Conservation (phyloP, 2,113 vertebrate genomes). For the Sylvietta virens region DNA sequence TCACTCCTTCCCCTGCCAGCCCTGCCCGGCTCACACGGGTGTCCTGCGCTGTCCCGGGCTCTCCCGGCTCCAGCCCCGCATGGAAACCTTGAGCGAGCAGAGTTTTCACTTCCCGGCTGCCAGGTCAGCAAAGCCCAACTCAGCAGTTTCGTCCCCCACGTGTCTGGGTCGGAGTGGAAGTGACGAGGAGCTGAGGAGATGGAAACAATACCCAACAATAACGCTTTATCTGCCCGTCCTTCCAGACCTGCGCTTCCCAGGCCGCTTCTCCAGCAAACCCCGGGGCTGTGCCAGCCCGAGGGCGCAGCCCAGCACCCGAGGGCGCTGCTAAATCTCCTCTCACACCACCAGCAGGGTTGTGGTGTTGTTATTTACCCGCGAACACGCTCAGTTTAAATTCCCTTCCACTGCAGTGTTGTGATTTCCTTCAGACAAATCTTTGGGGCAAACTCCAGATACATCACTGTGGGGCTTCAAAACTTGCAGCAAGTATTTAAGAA, state of each 20-base stretch:
- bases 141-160: not conserved
- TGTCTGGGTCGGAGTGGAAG: not conserved
- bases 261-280: not conserved
- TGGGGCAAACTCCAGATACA: not conserved
- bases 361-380: not conserved
- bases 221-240: not conserved
- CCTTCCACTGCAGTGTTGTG: rapidly evolving
- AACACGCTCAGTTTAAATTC: rapidly evolving
- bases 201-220: not conserved
- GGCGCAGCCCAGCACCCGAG: not conserved
- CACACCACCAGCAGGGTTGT: not conserved
- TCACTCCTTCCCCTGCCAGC: not conserved
- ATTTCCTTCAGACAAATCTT: not conserved
- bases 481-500: not conserved
- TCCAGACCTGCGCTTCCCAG: not conserved
- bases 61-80: not conserved
- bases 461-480: not conserved
- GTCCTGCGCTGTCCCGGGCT: not conserved
- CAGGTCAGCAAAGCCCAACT: not conserved
- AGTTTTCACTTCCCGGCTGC: not conserved
- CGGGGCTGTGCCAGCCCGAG: not conserved
- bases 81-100: rapidly evolving
- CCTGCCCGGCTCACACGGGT: not conserved
- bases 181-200: not conserved
- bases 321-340: not conserved